Evolutionary conservation across 1,140 invertebrate genomes (phyloP), one percentile per base, ranked within the genome.

Genomic region (Bilobella aurantiaca): DNA sequence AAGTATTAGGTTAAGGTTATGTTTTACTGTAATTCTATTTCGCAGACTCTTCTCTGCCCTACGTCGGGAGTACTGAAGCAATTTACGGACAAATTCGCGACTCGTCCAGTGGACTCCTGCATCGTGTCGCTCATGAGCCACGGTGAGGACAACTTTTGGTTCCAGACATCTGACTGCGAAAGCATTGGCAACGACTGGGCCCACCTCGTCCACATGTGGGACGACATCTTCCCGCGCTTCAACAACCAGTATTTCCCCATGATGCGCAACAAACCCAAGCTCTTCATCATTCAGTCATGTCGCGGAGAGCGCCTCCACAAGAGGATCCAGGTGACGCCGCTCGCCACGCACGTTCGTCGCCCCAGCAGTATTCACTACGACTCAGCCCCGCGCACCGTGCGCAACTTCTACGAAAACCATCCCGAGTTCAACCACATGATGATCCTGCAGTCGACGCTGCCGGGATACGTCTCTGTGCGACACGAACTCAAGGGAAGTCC

Each of bases 371-470:
- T 62, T 37, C 29, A 31, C 3, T 30, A 5, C 14, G 59, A 62
- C 59, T 62, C 32, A 21, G 59, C 25, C 14, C n/a, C 23, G 3
- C 29, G 59, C 12, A 25, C 3, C 29, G 23, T 5, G 14, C 57
- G 29, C 32, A 62, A 62, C 18, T 42, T 3, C 46, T n/a, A 12
- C 46, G 59, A 62, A 42, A 21, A 46, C 18, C 59, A 62, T 31
- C 59, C 59, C 5, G 29, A 62, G 30, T 62, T 62, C 34, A 62
- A 62, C 27, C 59, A 62, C 32, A 62, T 62, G 59, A 62, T 62
- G 31, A 37, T 62, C 28, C 59, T 62, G 3, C 59, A 62, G 32
- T 62, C 59, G 14, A 62, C 59, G 27, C 25, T 62, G 3, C 59
- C 59, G 28, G 59, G 59, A 2, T 62, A 62, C 25, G 59, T 62